Evolutionary conservation across 1,140 invertebrate genomes (phyloP).

Genomic region (Danaus melanippus): DNA sequence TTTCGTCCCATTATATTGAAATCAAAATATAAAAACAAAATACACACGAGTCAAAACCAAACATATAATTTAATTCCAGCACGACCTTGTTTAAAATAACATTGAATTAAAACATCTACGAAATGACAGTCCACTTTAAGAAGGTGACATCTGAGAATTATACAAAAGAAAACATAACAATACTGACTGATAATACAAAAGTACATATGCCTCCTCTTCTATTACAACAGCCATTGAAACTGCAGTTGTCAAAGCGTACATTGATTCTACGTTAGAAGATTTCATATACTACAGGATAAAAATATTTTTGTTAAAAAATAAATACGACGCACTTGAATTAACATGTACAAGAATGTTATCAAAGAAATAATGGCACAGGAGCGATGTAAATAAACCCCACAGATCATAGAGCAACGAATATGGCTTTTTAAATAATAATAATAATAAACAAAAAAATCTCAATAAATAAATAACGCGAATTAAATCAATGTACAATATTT

Average conservation of each 20-base stretch:
- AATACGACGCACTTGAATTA: constrained; percentile 31
- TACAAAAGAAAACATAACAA: too few species aligned
- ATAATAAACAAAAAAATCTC: constrained; percentile 47
- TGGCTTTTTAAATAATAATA: constrained; percentile 52
- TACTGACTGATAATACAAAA: too few species aligned
- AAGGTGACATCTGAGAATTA: too few species aligned
- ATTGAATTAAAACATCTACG: too few species aligned
- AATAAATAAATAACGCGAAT: constrained; percentile 66
- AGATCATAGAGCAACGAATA: constrained; percentile 57
- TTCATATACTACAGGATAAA: constrained; percentile 57
- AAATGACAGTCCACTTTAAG: too few species aligned
- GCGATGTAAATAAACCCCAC: constrained; percentile 33
- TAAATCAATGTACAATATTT: constrained; percentile 70
- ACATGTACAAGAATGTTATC: constrained; percentile 40
- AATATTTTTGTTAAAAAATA: constrained; percentile 31
- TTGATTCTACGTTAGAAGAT: constrained; percentile 67
- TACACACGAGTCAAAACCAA: too few species aligned
- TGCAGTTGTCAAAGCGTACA: constrained; percentile 55
- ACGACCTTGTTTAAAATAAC: too few species aligned
- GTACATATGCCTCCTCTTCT: too few species aligned
- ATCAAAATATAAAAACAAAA: too few species aligned
- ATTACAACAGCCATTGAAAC: constrained; percentile 24
- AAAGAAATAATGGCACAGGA: constrained; percentile 52
- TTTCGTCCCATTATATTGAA: too few species aligned
- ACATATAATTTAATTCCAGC: too few species aligned